Base-by-base conservation (phyloP, 2,888 invertebrate genomes). In the Amphipoea lucens region DNA sequence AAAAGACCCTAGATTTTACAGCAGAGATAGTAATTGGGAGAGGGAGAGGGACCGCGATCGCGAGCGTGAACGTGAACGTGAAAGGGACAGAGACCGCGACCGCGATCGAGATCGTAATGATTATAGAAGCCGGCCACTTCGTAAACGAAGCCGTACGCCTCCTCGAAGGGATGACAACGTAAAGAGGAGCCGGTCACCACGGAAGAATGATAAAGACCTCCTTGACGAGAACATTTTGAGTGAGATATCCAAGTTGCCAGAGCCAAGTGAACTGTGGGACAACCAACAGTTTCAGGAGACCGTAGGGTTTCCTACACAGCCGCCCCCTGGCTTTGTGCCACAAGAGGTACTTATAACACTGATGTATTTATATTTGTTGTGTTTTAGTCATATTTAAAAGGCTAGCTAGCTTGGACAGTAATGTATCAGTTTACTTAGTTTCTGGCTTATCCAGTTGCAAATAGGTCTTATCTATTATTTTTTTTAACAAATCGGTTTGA, bases 201-300 rank as follows among this genome's bases (percentile, higher is more conserved):
- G 94, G 5, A 95, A 95, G 82, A 91, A 86, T 71, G 96, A 96
- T 6, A 96, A 96, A 79, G 96, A 96, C 54, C 74, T 94, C 48
- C 78, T 96, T 11, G 96, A 96, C 63, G 96, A 96, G 23, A 96
- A 96, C 74, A 96, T 96, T 81, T 88, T 96, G 74, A 96, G 94
- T 84, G 96, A 96, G 81, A 96, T 96, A 68, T 92, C 96, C 0
- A 96, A 96, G 84, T 85, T 96, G 17, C 96, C 96, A 0, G 96
- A 96, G 67, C 96, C 96, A 0, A 96, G 94, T 83, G 96, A 97
- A 73, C 84, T 96, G 67, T 97, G 96, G 96, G 96, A 96, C 66
- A 95, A 87, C 71, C 95, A 81, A 54, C 81, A 95, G 79, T 95
- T 95, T 81, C 95, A 94, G 88, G 96, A 96, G 1, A 77, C 84